Percentiles rank a stretch among this genome's conserved stretches.
These are phyloP conservation scores for Mustela nigripes DNA, from an alignment of 2,113 vertebrate genomes.

Conservation along the genomic window DNA sequence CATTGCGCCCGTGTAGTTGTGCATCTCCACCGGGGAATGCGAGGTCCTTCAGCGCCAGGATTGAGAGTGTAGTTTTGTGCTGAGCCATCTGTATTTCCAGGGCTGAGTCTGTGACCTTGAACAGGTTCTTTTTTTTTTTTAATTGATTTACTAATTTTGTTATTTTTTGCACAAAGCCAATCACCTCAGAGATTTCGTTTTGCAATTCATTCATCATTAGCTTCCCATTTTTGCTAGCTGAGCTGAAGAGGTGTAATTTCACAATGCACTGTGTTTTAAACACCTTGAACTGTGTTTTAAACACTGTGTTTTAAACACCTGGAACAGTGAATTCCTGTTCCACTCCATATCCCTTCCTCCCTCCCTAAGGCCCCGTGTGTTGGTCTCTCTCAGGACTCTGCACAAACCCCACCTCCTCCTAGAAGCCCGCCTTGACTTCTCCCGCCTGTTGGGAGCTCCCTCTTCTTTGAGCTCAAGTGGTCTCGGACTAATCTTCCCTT, in stretches of 20 bases:
- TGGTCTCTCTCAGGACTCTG: not conserved
- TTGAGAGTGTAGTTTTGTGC: not conserved
- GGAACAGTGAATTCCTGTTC: not conserved
- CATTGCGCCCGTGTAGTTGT: not conserved
- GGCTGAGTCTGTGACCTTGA: not conserved
- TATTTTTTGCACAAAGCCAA: not conserved
- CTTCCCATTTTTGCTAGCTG: not conserved
- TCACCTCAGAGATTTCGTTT: not conserved
- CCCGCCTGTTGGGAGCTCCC: not conserved
- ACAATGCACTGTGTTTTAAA: not conserved
- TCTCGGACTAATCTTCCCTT: not conserved
- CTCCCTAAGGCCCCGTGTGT: not conserved
- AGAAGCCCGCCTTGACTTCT: not conserved
- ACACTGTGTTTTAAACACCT: not conserved
- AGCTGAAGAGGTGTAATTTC: not conserved
- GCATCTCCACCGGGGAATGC: not conserved
- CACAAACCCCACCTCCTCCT: not conserved
- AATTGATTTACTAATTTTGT: constrained; percentile 9
- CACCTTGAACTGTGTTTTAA: no score
- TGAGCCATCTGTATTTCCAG: not conserved
- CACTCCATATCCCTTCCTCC: not conserved
- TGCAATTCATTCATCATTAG: not conserved
- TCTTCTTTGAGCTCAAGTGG: not conserved
- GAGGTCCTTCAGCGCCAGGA: not conserved
- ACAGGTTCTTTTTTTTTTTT: fast-evolving